Base-by-base conservation (phyloP, 92 coral and sea anemone species). In the Micromussa lordhowensis region DNA sequence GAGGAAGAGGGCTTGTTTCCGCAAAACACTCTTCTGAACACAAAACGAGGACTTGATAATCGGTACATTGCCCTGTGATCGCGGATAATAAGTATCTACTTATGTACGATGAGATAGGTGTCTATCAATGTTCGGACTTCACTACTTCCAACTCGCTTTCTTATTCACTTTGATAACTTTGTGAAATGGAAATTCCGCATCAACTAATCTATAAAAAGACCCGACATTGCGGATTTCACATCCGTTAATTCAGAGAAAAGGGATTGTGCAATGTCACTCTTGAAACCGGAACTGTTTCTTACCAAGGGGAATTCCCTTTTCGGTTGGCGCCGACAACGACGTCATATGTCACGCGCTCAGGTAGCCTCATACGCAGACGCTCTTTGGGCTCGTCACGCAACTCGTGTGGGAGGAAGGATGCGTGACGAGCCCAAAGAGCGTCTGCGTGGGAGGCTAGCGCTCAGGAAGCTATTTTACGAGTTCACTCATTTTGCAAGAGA, bases 11-110 rank as follows among this genome's bases (percentile, higher is more conserved):
- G 18, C 11, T 28, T 72, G 15, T 51, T 82, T 48, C 29, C 48
- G 48, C 28, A 28, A 68, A 82, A 82, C 35, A 79, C 72, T 15
- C 53, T 30, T 68, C 44, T 68, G 44, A 28, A 24, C 24, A 26
- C 58, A 44, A 29, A 36, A 8, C 59, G 77, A 82, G 59, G 64
- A 69, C 19, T 48, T 18, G 66, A 68, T 61, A 82, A 82, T 17
- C 77, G 53, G 72, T 82, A 13, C 86, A 82, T 82, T 19, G 74
- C 11, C 72, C 35, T 21, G 72, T 36, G 21, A n/a, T n/a, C n/a
- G n/a, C n/a, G n/a, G n/a, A n/a, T n/a, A n/a, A n/a, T 19, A 53
- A n/a, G 38, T 36, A 3, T 19, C 77, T 73, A 73, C 13, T 2
- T 15, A 19, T 11, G 80, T 12, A 48, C 16, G 18, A n/a, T n/a